Percentiles rank a stretch among this genome's conserved stretches.
These are phyloP conservation scores for Hiodon tergisus DNA, from an alignment of 2,113 vertebrate genomes.

Conservation along the genomic window DNA sequence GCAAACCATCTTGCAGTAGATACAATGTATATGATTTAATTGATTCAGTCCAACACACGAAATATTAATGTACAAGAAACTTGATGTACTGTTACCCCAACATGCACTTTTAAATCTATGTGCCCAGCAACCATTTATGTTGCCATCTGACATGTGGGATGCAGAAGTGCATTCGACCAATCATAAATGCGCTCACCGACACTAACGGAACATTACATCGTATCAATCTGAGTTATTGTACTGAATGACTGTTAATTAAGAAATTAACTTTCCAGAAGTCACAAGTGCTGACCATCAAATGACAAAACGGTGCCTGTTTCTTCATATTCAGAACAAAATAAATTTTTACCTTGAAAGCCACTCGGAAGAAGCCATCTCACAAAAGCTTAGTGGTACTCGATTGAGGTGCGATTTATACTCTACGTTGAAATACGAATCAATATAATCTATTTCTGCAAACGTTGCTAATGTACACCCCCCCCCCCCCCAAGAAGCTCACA, in stretches of 20 bases:
- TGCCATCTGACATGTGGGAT: not conserved
- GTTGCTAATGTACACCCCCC: not conserved
- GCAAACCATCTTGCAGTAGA: not conserved
- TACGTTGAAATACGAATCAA: not conserved
- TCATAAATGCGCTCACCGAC: not conserved
- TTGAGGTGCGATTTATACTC: not conserved
- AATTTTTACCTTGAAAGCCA: not conserved
- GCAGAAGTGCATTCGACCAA: not conserved
- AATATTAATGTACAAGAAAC: not conserved
- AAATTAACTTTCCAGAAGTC: not conserved
- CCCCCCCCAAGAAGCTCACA: not conserved
- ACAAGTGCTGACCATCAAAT: not conserved
- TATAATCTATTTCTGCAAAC: slow-evolving; percentile 8
- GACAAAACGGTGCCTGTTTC: not conserved
- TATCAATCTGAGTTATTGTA: not conserved
- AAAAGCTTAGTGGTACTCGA: not conserved
- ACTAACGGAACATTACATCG: not conserved
- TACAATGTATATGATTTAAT: not conserved
- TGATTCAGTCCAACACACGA: not conserved
- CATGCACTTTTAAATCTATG: slow-evolving; percentile 1
- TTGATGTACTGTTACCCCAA: not conserved
- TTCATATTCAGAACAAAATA: not conserved
- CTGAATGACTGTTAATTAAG: not conserved
- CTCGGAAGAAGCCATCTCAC: not conserved
- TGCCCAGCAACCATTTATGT: not conserved